Evolutionary conservation across 2,113 vertebrate species (phyloP), one percentile per base, ranked within the genome.

Genomic region (Isichthys henryi): DNA sequence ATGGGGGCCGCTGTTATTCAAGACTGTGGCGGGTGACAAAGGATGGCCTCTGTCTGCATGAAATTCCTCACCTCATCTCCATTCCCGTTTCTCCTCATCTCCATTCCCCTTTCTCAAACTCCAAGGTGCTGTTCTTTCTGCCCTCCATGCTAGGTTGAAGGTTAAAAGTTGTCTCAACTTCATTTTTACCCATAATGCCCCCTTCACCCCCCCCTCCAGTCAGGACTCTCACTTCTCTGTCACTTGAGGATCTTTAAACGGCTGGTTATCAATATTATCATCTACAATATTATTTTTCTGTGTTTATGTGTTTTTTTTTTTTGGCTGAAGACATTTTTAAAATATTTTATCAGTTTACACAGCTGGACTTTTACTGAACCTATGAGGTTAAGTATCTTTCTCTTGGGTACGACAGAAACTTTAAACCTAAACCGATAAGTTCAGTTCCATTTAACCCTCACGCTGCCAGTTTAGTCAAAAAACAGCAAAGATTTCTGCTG

Each of bases 1-100:
- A 94, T 90, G 93, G 90, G n/a, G 91, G 89, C 90, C 90, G 92
- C 94, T 94, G 93, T 95, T 95, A 91, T 91, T 95, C 93, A 93
- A 93, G 93, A 92, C 92, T 88, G 45, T 74, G 90, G 90, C 89
- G 88, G 90, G 91, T 91, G 94, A 95, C 91, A 93, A 93, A 84
- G 93, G 92, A 92, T 53, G 88, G 48, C 93, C 93, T 91, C 90
- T 90, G 91, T 56, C 74, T 66, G 70, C 88, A 86, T 58, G 53
- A 46, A 43, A 53, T 50, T n/a, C n/a, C n/a, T n/a, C n/a, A n/a
- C 8, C 39, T 48, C 62, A 4, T 87, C 35, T 53, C 35, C 82
- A 23, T 48, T 2, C 8, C 45, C 23, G 31, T 17, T 27, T 66
- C 39, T 19, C 27, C 35, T 31, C 49, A 4, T 87, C 35, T 53